Conservation (phyloP, 2,113 vertebrate species). For the Pipa parva region DNA sequence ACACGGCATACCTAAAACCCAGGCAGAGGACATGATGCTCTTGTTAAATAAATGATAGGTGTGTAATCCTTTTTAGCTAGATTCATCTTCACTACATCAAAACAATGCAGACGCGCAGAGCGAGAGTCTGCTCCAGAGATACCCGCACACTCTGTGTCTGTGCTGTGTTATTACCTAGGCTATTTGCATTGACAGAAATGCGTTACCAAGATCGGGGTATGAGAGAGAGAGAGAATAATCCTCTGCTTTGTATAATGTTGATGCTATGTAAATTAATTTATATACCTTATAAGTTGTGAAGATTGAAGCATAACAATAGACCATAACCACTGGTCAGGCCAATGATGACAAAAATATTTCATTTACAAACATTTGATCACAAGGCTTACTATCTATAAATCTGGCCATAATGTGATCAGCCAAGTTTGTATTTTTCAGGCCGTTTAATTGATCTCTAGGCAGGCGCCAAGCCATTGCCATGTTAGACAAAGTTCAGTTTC, state of each 20-base stretch:
- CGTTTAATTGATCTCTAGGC: too few species aligned
- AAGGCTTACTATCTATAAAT: too few species aligned
- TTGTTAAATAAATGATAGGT: constrained; percentile 45
- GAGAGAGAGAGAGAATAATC: constrained; percentile 2
- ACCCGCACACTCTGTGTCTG: background rate
- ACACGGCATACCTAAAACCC: constrained; percentile 43
- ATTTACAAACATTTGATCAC: too few species aligned
- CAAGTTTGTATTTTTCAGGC: too few species aligned
- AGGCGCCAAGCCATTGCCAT: too few species aligned
- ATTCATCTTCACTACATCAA: constrained; percentile 44
- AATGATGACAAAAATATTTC: background rate
- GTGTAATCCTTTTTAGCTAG: constrained; percentile 44
- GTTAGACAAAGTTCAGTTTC: too few species aligned
- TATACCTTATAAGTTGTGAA: constrained; percentile 15
- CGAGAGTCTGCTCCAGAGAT: constrained; percentile 21
- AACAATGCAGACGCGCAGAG: constrained; percentile 39
- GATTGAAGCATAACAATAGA: constrained; percentile 3
- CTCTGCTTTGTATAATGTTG: constrained; percentile 20
- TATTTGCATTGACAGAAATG: constrained; percentile 31
- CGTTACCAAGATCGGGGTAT: constrained; percentile 13
- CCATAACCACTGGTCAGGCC: background rate
- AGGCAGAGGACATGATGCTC: constrained; percentile 39
- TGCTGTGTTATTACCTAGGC: constrained; percentile 17
- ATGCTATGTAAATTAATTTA: constrained; percentile 2
- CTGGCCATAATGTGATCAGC: too few species aligned